A percentile compares a stretch with the other conserved stretches of the same genome.
phyloP scores from a whole-genome alignment of 2,888 invertebrate genomes.

The Nymphalis urticae region DNA sequence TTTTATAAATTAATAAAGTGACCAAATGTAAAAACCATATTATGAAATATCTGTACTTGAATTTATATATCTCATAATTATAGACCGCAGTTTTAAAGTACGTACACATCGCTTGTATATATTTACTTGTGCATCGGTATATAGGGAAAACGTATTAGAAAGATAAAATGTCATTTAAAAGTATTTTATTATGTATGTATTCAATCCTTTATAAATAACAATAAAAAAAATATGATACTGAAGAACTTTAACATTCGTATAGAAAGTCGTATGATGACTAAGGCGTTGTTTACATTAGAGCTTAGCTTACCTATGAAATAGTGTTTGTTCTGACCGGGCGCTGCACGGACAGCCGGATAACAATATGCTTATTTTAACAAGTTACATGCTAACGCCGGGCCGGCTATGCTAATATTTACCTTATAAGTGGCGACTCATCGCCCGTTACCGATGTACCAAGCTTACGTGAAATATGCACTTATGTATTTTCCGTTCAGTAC shows the following conservation, averaged over 20 bases:
- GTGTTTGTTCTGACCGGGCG: constrained; percentile 23
- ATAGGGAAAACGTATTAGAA: no score
- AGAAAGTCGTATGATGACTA: neutral
- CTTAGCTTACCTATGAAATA: neutral
- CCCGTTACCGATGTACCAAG: constrained; percentile 12
- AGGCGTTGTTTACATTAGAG: constrained; percentile 4
- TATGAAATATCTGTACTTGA: no score
- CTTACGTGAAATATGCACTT: neutral
- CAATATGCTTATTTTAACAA: constrained; percentile 29
- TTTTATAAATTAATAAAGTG: no score
- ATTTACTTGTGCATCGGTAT: no score
- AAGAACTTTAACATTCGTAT: neutral
- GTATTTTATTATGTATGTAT: no score
- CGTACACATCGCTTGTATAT: no score
- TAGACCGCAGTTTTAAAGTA: no score
- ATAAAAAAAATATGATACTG: neutral
- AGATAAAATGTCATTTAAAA: no score
- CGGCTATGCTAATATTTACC: constrained; percentile 27
- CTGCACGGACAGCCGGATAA: constrained; percentile 25
- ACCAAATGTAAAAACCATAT: no score
- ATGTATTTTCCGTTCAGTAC: neutral
- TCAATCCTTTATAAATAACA: no score
- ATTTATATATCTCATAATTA: no score
- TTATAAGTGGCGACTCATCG: constrained; percentile 23
- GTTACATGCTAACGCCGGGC: constrained; percentile 30